Base-by-base conservation (phyloP, 2,888 invertebrate species). In the Limnephilus rhombicus region DNA sequence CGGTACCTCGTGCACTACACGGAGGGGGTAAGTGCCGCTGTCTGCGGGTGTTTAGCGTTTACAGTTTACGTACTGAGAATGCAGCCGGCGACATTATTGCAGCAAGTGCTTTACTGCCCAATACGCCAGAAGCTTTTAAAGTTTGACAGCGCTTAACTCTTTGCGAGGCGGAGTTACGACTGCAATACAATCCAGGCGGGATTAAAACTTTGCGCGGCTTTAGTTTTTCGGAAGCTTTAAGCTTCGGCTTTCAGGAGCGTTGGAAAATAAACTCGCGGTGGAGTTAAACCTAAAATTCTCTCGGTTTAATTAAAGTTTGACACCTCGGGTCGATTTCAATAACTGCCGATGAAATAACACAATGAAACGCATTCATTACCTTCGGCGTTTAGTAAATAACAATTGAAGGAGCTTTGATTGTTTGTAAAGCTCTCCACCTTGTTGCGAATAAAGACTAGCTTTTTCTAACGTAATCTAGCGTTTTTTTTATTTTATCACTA, bases 121-220 rank as follows among this genome's bases (percentile, higher is more conserved):
- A 90, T 90, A 90, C 80, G 90, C 85, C 29, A 41, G 80, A 34
- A 37, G 41, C 85, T 53, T 80, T 90, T 85, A 85, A 80, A 90
- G 90, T 90, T 85, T 90, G 90, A 90, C 90, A 90, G 85, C 90
- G 80, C 90, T 85, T 90, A 90, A 68, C 53, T 90, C 83, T 90
- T 90, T 82, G 90, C 85, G 90, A 90, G 41, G 53, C 83, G 41
- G 85, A 90, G 31, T 85, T 90, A 90, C 90, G 85, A 81, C 90
- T 90, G 90, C 90, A 90, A 90, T 90, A 90, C 85, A 85, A 90
- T 90, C 90, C 90, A 68, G 68, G 90, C 85, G 80, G 34, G 90
- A 90, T 90, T 90, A 90, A 90, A 90, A 90, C 85, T 90, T 90
- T 85, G 37, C 68, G 37, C 49, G n/a, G 90, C 45, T 85, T 68